Conservation (phyloP, 2,797 vertebrate species). For the Notolabrus celidotus region DNA sequence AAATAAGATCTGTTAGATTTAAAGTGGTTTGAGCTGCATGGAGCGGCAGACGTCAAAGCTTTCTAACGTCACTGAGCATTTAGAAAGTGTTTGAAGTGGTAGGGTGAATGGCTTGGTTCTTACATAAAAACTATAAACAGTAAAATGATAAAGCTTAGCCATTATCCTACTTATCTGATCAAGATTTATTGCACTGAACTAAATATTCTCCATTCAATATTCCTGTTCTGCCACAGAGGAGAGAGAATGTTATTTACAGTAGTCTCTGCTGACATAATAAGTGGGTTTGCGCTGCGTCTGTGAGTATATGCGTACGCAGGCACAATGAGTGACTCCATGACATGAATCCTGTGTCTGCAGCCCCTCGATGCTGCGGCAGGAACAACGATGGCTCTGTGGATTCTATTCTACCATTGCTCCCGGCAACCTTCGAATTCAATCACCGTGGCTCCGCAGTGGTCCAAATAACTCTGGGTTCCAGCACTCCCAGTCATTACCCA, state of each 20-base stretch:
- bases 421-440: slow-evolving; percentile 81
- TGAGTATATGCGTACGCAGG: slow-evolving; percentile 33
- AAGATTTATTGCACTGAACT: slow-evolving; percentile 77
- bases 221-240: slow-evolving; percentile 56
- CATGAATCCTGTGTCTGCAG: slow-evolving; percentile 59
- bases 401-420: slow-evolving; percentile 73
- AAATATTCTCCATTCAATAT: slow-evolving; percentile 70
- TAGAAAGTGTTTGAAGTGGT: slow-evolving; percentile 15
- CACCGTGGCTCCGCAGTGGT: slow-evolving; percentile 72
- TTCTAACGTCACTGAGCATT: slow-evolving; percentile 33
- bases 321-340: slow-evolving; percentile 48
- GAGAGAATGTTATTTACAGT: slow-evolving; percentile 66
- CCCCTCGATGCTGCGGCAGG: slow-evolving; percentile 51
- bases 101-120: slow-evolving; percentile 20
- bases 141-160: slow-evolving; percentile 62
- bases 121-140: slow-evolving; percentile 46
- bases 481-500: slow-evolving; percentile 80
- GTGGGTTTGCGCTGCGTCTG: slow-evolving; percentile 49
- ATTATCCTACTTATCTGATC: slow-evolving; percentile 74
- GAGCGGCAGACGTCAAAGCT: slow-evolving; percentile 24
- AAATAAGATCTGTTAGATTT: slow-evolving; percentile 38
- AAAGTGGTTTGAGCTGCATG: slow-evolving; percentile 14
- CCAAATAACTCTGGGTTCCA: slow-evolving; percentile 83
- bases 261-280: slow-evolving; percentile 65
- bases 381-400: slow-evolving; percentile 63